Evolutionary conservation across 2,113 vertebrate genomes (phyloP).

Genomic region (Hystrix cristata): DNA sequence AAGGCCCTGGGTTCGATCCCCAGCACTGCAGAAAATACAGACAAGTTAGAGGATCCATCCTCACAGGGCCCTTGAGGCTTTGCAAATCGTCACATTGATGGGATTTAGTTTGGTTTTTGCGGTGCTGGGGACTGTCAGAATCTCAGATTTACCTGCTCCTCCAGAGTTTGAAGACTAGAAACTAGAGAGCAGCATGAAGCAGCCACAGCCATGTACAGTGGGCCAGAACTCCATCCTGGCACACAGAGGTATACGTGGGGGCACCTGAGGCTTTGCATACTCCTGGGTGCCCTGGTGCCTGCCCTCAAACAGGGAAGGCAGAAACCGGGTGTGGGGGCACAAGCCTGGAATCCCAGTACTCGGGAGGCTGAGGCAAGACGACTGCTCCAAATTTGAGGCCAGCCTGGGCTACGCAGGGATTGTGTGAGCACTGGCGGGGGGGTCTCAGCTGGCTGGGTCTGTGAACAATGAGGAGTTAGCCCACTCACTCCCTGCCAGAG

Average conservation of each 20-base stretch:
- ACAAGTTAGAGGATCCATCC: neutral
- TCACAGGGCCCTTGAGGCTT: neutral
- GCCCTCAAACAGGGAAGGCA: too few relatives aligned
- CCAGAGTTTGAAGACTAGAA: neutral
- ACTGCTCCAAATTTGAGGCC: too few relatives aligned
- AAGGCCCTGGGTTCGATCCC: too few relatives aligned
- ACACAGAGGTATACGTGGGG: accelerated
- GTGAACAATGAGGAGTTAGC: neutral
- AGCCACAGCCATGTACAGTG: neutral
- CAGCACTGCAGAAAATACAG: too few relatives aligned
- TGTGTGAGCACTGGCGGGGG: accelerated
- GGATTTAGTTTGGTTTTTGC: neutral
- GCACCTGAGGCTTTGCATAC: neutral
- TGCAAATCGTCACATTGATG: neutral
- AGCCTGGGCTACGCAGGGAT: too few relatives aligned
- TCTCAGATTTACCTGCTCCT: accelerated
- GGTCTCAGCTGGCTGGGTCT: neutral
- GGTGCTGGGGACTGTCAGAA: neutral
- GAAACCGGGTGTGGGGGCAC: too few relatives aligned
- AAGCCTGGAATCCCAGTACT: too few relatives aligned
- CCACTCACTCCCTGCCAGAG: neutral
- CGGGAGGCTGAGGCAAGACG: too few relatives aligned
- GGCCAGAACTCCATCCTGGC: neutral
- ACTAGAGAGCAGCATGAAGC: accelerated
- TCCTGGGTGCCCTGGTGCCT: too few relatives aligned